Base-by-base conservation (phyloP, 2,888 invertebrate genomes). In the Phaedon cochleariae region DNA sequence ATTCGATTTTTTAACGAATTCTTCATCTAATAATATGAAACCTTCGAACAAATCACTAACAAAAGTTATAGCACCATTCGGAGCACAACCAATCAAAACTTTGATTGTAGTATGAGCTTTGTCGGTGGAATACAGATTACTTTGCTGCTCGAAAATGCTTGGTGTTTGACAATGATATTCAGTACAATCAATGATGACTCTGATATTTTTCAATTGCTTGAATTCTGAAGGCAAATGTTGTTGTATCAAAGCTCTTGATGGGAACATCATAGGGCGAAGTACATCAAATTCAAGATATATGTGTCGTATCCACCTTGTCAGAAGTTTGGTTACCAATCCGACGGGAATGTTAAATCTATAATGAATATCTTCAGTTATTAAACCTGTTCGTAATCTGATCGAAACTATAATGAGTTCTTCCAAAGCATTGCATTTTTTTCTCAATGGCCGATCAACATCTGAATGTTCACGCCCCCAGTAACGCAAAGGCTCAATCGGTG, bases 41-140 rank as follows among this genome's bases (percentile, higher is more conserved):
- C 72, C 73, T 57, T 73, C 74, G 48, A 58, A 75, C 49, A 60
- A 64, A 59, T 75, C 72, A 57, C 65, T 65, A 54, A 74, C 70
- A 69, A 75, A 75, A 51, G 63, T 59, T 20, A 75, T 55, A 29
- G 62, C 57, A 4, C 72, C 73, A 60, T 64, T 64, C 10, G 64
- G 64, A 0, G 58, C 59, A 64, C 64, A 64, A 6, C 73, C 74
- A 51, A 73, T 58, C 55, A 74, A 59, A 34, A 68, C 71, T 70
- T 74, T 71, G 63, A 62, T 71, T 21, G 71, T 74, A 12, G 70
- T 71, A 53, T 65, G 71, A 68, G 72, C 72, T 66, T 74, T 74
- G 29, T 74, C 71, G 31, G 15, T 17, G 17, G 73, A 71, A 59
- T 73, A 73, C 48, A 71, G 55, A 67, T 74, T 74, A 10, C 71